A percentile compares a stretch with the other conserved stretches of the same genome.
phyloP scores from a whole-genome alignment of 2,888 invertebrate species.

The Nipponacmea schrenckii region DNA sequence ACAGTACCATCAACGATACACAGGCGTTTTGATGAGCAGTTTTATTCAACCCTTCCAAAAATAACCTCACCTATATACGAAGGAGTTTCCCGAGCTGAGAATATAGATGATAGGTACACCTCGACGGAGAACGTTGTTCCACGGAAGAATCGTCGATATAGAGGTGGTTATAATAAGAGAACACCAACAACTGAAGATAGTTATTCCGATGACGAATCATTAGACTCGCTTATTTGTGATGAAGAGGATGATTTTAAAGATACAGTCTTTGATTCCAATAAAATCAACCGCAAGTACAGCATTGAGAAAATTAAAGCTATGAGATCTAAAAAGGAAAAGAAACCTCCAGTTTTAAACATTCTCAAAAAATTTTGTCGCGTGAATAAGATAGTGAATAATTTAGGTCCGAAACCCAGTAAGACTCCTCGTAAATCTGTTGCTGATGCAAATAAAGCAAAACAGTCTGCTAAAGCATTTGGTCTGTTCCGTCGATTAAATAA shows the following conservation, averaged over 20 bases:
- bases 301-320: slow-evolving; percentile 19
- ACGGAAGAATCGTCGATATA: neutral
- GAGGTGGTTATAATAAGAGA: neutral
- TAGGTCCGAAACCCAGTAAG: slow-evolving; percentile 6
- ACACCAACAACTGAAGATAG: neutral
- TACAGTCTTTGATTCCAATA: slow-evolving; percentile 15
- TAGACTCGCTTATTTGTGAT: neutral
- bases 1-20: neutral
- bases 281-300: slow-evolving; percentile 24
- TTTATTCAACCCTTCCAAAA: neutral
- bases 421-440: neutral
- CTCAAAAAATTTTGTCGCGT: slow-evolving; percentile 12
- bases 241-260: neutral
- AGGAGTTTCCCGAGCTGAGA: neutral
- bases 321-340: slow-evolving; percentile 12
- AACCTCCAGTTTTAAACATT: slow-evolving; percentile 10
- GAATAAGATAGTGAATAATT: slow-evolving; percentile 3
- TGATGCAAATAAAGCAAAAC: neutral
- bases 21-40: too few relatives aligned
- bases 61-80: neutral
- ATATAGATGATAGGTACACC: neutral
- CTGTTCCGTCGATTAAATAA: neutral
- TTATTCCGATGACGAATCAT: slow-evolving; percentile 5
- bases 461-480: neutral
- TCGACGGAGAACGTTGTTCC: too few relatives aligned